These are phyloP conservation scores for Pantelozetes paolii DNA, from an alignment of 2,888 invertebrate genomes.

Conservation along the genomic window DNA sequence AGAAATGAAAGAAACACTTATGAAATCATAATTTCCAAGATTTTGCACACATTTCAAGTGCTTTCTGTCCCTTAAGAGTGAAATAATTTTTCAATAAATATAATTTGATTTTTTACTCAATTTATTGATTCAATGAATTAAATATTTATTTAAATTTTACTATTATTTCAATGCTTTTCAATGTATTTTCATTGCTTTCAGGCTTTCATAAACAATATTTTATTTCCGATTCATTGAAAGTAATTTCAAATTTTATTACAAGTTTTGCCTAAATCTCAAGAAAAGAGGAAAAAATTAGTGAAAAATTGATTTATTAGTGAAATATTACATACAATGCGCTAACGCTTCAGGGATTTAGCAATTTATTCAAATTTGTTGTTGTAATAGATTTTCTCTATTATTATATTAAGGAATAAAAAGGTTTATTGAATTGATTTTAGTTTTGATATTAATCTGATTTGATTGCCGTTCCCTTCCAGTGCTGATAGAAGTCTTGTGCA, in stretches of 20 bases:
- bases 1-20: background rate
- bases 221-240: too few relatives aligned
- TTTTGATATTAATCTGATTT: constrained; percentile 30
- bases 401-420: constrained; percentile 18
- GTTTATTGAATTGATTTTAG: constrained; percentile 23
- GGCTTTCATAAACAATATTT: too few relatives aligned
- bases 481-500: background rate
- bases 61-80: too few relatives aligned
- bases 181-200: too few relatives aligned
- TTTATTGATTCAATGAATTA: too few relatives aligned
- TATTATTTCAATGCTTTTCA: too few relatives aligned
- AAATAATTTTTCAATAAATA: too few relatives aligned
- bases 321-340: background rate
- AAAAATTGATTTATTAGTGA: constrained; percentile 8
- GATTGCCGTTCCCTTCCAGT: background rate
- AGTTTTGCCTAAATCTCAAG: too few relatives aligned
- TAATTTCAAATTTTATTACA: too few relatives aligned
- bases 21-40: background rate
- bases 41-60: background rate
- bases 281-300: too few relatives aligned
- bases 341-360: constrained; percentile 26
- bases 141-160: too few relatives aligned
- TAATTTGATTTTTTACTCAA: too few relatives aligned
- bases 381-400: constrained; percentile 13
- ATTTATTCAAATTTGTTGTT: constrained; percentile 13